Base-by-base conservation (phyloP, 2,888 invertebrate species). In the Lymantria monacha region DNA sequence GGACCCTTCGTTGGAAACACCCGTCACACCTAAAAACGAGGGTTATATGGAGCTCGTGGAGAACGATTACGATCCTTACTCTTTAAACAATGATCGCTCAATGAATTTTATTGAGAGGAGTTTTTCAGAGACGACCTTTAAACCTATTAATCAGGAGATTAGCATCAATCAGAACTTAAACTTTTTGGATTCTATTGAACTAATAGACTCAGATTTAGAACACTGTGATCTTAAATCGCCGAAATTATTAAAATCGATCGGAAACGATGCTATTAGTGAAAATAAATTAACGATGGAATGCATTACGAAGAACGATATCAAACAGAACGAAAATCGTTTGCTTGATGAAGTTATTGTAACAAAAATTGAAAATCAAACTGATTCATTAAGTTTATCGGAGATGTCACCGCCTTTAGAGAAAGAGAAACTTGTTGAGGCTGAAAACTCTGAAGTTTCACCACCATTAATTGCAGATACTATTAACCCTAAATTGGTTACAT, bases 1-100 rank as follows among this genome's bases (percentile, higher is more conserved):
- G 72, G 95, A 95, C n/a, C 93, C 95, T 14, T 93, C 94, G 12
- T 89, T 95, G 3, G 95, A 95, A 66, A 93, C 72, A 1, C 83
- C 85, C 1, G 59, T 61, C 1, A 80, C 79, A 1, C 85, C 81
- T 0, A 76, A 71, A 38, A 89, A 87, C 59, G 81, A 81, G 47
- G 87, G 85, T 9, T 91, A 87, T 59, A 87, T 91, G 87, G 88
- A 88, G 53, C 72, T 89, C 7, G 87, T 89, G 2, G 87, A 89
- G 72, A 79, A 92, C 72, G 83, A 92, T 64, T 75, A 82, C 73
- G 74, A 91, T n/a, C 30, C 55, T 2, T 83, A 78, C 59, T 84
- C 84, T 11, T 87, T 87, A 0, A 78, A 74, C 42, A 87, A 91
- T 60, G 88, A 91, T 58, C 82, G 92, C 22, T 89, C 89, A 22